Conservation (phyloP, 1,140 invertebrate species). For the Magallana angulata region DNA sequence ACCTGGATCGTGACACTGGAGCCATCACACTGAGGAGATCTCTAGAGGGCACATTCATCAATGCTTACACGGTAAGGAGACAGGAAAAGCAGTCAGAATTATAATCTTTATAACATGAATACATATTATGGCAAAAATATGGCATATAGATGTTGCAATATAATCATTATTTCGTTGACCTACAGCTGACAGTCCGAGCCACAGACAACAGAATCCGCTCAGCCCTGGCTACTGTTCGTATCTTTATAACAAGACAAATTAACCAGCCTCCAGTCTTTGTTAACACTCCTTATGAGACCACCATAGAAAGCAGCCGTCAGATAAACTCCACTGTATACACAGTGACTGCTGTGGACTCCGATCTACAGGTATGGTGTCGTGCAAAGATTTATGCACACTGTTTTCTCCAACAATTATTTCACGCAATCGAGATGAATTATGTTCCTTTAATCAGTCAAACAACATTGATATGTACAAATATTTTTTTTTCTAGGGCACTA, state of each 20-base stretch:
- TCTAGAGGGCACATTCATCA: conserved; percentile 42
- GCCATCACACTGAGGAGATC: conserved; percentile 49
- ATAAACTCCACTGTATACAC: conserved; percentile 38
- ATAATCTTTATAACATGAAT: too few relatives aligned
- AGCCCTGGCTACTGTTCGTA: conserved; percentile 34
- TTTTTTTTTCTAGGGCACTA: conserved; percentile 40
- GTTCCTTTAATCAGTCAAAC: not conserved
- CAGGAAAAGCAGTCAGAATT: too few relatives aligned
- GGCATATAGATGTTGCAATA: not conserved
- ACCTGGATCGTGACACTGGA: conserved; percentile 51
- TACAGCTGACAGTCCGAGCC: conserved; percentile 34
- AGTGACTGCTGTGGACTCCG: conserved; percentile 18
- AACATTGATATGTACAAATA: not conserved
- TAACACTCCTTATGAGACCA: conserved; percentile 37
- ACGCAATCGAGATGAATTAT: too few relatives aligned
- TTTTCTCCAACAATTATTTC: not conserved
- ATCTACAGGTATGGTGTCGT: not conserved
- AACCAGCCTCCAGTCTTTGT: conserved; percentile 29
- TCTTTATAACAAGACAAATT: conserved; percentile 36
- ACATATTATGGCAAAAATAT: not conserved
- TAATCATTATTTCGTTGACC: not conserved
- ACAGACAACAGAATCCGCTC: conserved; percentile 43
- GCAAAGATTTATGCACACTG: not conserved
- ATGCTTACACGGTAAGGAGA: conserved; percentile 58
- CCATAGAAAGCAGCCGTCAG: not conserved